Evolutionary conservation across 2,888 invertebrate genomes (phyloP).

Genomic region (Lasioglossum lativentre): DNA sequence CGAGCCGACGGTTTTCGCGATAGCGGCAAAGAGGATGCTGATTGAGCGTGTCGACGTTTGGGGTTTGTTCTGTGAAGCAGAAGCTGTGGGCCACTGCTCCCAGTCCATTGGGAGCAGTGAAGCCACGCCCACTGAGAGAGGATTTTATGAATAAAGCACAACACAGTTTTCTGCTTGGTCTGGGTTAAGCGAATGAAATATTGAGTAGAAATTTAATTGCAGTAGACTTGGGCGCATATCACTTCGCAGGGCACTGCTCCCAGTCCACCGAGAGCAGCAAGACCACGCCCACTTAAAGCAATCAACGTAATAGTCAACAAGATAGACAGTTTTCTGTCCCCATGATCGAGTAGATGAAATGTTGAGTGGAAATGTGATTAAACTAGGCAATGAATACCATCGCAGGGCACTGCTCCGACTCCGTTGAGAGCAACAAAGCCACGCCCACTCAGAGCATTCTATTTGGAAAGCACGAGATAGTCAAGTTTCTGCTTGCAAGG

Average conservation of each 20-base stretch:
- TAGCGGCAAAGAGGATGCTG: background rate
- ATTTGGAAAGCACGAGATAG: background rate
- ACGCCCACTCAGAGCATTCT: background rate
- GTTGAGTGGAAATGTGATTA: background rate
- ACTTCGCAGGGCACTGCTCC: background rate
- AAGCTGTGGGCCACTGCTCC: background rate
- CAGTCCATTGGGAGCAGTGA: background rate
- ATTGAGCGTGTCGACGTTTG: background rate
- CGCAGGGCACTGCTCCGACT: background rate
- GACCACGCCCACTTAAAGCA: background rate
- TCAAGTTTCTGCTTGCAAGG: background rate
- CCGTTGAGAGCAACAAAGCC: background rate
- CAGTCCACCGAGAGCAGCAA: background rate
- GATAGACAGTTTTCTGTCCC: background rate
- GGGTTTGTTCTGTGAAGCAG: no score
- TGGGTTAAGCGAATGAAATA: background rate
- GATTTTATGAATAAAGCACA: background rate
- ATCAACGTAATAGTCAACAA: background rate
- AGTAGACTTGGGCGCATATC: background rate
- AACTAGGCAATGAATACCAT: no score
- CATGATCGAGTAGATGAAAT: background rate
- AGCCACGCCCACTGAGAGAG: background rate
- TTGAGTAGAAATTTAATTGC: background rate
- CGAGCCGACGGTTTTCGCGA: background rate
- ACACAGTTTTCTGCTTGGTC: background rate